Evolutionary conservation across 2,113 vertebrate species (phyloP), one percentile per base, ranked within the genome.

Genomic region (Candoia aspera): DNA sequence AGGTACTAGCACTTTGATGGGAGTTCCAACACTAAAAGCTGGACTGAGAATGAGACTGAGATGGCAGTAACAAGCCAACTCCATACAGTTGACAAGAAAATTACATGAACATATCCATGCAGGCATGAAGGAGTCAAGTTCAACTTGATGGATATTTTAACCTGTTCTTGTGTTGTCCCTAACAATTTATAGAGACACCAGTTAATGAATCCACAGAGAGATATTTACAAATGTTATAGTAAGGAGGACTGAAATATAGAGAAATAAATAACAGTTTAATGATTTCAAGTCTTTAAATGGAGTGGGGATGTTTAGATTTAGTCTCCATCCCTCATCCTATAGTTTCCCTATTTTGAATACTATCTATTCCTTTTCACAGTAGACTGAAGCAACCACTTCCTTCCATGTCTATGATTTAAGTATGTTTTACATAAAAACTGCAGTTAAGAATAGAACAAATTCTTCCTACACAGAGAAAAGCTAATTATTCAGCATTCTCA

Each of bases 381-480:
- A 79, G 73, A 55, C 53, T 53, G 33, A 94, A 79, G 37, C 23
- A 64, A 1, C 62, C 88, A 62, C 55, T 54, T 86, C n/a, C 42
- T 42, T 33, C 84, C 12, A 84, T 93, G 53, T 0, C 91, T 91
- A 26, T 91, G 92, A 88, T 90, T 84, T 54, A 5, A 84, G 90
- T 91, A 95, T 96, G 94, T 11, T 68, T 92, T 62, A 17, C 92
- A 90, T 94, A 89, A 93, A 92, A 94, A 2, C 12, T 60, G 88
- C 62, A 92, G 46, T 9, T 0, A 92, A 54, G 21, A 29, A 37
- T 37, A 53, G 60, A 95, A 92, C 42, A 79, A 96, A 90, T 73
- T 59, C 92, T 87, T 93, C 93, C 33, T 83, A 89, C 33, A 1
- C 42, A 93, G 58, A 94, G 29, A 37, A 9, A 91, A 64, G 5